Conservation (phyloP, 1,140 invertebrate species). For the Leucophenga varia region DNA sequence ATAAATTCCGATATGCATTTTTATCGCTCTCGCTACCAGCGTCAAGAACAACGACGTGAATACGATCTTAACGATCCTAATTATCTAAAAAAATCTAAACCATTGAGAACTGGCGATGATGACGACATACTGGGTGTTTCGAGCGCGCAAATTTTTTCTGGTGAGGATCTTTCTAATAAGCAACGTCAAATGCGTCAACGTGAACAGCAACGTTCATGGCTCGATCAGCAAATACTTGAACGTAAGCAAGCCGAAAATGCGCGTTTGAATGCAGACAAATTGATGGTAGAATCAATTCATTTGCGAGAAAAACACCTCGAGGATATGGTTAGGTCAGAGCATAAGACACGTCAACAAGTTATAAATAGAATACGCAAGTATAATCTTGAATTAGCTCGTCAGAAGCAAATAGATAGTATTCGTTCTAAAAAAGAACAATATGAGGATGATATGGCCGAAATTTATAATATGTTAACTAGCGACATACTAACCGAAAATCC, state of each 20-base stretch:
- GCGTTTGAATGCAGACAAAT: slow-evolving; percentile 63
- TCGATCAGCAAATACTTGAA: slow-evolving; percentile 72
- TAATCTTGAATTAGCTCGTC: slow-evolving; percentile 63
- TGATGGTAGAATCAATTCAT: slow-evolving; percentile 60
- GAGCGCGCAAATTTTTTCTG: slow-evolving; percentile 78
- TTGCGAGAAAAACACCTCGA: slow-evolving; percentile 64
- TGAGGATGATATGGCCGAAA: slow-evolving; percentile 82
- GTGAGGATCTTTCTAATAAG: slow-evolving; percentile 69
- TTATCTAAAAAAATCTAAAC: slow-evolving; percentile 70
- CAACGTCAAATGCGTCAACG: slow-evolving; percentile 69
- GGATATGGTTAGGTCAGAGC: slow-evolving; percentile 54
- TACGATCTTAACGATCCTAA: slow-evolving; percentile 85
- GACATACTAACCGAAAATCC: slow-evolving; percentile 85
- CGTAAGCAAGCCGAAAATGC: slow-evolving; percentile 65
- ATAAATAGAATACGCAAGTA: slow-evolving; percentile 70
- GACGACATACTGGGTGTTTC: slow-evolving; percentile 69
- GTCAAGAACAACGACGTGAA: slow-evolving; percentile 72
- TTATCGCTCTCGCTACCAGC: slow-evolving; percentile 74
- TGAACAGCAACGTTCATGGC: slow-evolving; percentile 75
- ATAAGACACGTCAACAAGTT: slow-evolving; percentile 64
- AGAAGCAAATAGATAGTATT: slow-evolving; percentile 24
- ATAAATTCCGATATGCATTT: slow-evolving; percentile 69
- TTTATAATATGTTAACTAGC: slow-evolving; percentile 81
- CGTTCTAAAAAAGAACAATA: slow-evolving; percentile 58
- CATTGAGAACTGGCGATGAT: slow-evolving; percentile 68